Evolutionary conservation across 2,888 invertebrate species (phyloP).

Genomic region (Petrophora chlorosata): DNA sequence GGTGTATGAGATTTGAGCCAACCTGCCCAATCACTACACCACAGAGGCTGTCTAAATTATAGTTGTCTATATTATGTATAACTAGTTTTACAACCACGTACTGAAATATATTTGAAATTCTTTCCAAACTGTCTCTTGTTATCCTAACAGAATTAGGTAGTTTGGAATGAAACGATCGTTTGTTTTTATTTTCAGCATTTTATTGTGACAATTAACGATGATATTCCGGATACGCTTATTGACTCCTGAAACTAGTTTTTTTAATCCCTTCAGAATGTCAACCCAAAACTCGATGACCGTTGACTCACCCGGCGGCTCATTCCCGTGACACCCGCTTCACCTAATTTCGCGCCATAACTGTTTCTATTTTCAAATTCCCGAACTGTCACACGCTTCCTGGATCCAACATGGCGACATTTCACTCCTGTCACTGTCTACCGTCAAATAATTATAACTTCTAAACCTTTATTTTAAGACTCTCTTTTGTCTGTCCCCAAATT

Average conservation of each 20-base stretch:
- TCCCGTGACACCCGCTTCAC: slow-evolving; percentile 46
- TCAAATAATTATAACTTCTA: slow-evolving; percentile 49
- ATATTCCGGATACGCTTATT: slow-evolving; percentile 9
- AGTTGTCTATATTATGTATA: too few relatives aligned
- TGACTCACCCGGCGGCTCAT: slow-evolving; percentile 37
- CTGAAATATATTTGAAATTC: too few relatives aligned
- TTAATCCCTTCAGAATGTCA: slow-evolving; percentile 20
- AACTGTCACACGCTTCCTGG: slow-evolving; percentile 67
- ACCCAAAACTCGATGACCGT: slow-evolving; percentile 30
- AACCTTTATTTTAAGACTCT: slow-evolving; percentile 40
- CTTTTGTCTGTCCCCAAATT: slow-evolving; percentile 34
- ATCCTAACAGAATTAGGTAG: too few relatives aligned
- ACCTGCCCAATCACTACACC: too few relatives aligned
- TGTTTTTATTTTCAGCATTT: too few relatives aligned
- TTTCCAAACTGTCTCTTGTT: too few relatives aligned
- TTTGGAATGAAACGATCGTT: too few relatives aligned
- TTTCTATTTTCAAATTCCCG: slow-evolving; percentile 66
- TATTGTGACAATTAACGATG: too few relatives aligned
- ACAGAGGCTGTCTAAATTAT: too few relatives aligned
- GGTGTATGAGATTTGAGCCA: too few relatives aligned
- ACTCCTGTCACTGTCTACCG: slow-evolving; percentile 40
- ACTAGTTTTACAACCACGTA: too few relatives aligned
- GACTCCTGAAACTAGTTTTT: slow-evolving; percentile 17
- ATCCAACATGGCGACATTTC: slow-evolving; percentile 57
- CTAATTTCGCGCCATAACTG: slow-evolving; percentile 66